phyloP scores from a whole-genome alignment of 2,888 invertebrate genomes.

The Eupithecia vulgata region DNA sequence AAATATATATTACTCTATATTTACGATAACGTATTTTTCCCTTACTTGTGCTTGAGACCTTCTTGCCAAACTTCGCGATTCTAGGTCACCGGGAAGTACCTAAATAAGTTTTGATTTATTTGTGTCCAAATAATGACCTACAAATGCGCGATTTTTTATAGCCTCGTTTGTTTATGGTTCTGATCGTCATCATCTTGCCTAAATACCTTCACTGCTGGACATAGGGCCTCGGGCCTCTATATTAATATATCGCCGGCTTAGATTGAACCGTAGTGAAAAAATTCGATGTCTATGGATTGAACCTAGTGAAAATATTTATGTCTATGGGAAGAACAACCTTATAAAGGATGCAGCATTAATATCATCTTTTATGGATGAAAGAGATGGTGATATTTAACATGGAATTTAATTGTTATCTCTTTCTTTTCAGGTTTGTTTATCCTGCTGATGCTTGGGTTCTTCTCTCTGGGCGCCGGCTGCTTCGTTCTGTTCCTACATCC shows the following conservation, averaged over 20 bases:
- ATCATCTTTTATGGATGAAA: too few species aligned
- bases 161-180: not conserved
- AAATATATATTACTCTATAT: not conserved
- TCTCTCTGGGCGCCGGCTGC: constrained; percentile 86
- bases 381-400: not conserved
- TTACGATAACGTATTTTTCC: not conserved
- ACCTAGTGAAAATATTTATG: too few species aligned
- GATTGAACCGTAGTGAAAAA: too few species aligned
- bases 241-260: too few species aligned
- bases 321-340: too few species aligned
- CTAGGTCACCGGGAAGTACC: constrained; percentile 1
- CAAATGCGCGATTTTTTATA: not conserved
- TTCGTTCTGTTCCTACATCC: constrained; percentile 87
- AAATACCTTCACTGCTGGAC: too few species aligned
- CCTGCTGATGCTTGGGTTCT: constrained; percentile 87
- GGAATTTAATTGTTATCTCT: constrained; percentile 16
- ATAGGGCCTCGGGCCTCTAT: too few species aligned
- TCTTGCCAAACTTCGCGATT: not conserved
- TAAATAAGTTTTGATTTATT: not conserved
- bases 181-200: too few species aligned
- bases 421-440: constrained; percentile 88
- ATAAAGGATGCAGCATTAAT: too few species aligned
- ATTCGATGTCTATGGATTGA: too few species aligned
- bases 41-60: not conserved
- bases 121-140: not conserved